Conservation (phyloP, 1,140 invertebrate genomes). For the Atta texana region DNA sequence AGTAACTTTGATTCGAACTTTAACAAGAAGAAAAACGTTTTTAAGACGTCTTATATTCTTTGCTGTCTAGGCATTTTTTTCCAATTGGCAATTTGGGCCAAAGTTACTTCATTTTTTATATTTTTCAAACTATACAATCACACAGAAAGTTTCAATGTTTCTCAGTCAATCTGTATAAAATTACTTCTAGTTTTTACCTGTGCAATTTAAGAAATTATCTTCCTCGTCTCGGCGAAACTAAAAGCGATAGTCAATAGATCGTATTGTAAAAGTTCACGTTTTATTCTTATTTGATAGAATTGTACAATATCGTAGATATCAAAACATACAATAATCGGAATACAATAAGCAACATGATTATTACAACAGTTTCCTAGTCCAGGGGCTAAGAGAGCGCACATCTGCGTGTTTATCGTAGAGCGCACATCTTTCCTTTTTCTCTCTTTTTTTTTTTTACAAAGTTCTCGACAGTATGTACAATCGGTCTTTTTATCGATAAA, state of each 20-base stretch:
- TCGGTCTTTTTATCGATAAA: neutral
- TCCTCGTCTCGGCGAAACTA: neutral
- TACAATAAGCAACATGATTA: slow-evolving; percentile 48
- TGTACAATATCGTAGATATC: slow-evolving; percentile 59
- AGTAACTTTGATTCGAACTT: no score
- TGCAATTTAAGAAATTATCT: neutral
- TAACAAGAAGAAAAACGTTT: no score
- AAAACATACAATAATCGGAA: slow-evolving; percentile 59
- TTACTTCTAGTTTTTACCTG: neutral
- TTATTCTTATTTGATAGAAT: slow-evolving; percentile 51
- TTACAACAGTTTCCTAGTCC: slow-evolving; percentile 49
- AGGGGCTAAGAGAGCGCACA: slow-evolving; percentile 35
- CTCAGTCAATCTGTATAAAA: neutral
- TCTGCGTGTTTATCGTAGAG: neutral
- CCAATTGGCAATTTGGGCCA: no score
- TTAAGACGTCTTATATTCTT: no score
- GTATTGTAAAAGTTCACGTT: slow-evolving; percentile 18
- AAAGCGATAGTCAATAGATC: neutral
- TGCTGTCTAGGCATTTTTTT: no score
- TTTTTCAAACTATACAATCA: neutral
- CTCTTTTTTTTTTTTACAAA: neutral
- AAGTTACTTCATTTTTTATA: no score
- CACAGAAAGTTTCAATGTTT: neutral
- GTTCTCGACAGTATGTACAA: slow-evolving; percentile 20
- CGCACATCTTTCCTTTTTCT: neutral